A percentile compares a stretch with the other conserved stretches of the same genome.
These are phyloP conservation scores for Mya arenaria DNA, from an alignment of 1,140 invertebrate genomes.

Conservation along the genomic window DNA sequence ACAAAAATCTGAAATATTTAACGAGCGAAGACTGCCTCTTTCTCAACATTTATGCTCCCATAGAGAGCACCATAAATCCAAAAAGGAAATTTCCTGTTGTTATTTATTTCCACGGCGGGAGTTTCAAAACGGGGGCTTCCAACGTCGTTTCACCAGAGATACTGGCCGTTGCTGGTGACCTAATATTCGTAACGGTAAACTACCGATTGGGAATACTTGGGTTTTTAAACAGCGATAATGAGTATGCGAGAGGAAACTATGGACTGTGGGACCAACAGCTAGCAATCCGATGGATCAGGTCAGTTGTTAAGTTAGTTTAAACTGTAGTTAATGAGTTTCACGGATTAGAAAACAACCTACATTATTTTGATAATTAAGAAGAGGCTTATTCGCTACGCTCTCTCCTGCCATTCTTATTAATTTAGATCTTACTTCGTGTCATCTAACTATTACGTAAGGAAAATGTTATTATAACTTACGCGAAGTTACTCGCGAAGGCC, in stretches of 20 bases:
- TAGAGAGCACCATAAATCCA: slow-evolving; percentile 40
- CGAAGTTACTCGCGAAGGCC: too few relatives aligned
- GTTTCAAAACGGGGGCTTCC: slow-evolving; percentile 14
- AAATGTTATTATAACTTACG: too few relatives aligned
- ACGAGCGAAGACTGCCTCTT: slow-evolving; percentile 44
- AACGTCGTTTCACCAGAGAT: slow-evolving; percentile 26
- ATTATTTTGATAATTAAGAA: too few relatives aligned
- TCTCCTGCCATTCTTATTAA: too few relatives aligned
- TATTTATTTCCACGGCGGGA: slow-evolving; percentile 51
- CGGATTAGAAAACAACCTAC: too few relatives aligned
- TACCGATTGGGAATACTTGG: slow-evolving; percentile 47
- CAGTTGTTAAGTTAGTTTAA: too few relatives aligned
- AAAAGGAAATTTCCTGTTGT: slow-evolving; percentile 43
- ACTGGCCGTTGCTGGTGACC: neutral
- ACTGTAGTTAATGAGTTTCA: too few relatives aligned
- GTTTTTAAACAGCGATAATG: slow-evolving; percentile 29
- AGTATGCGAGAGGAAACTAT: slow-evolving; percentile 26
- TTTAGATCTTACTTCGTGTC: too few relatives aligned
- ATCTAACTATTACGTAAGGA: too few relatives aligned
- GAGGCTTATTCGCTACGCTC: too few relatives aligned
- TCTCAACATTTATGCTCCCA: slow-evolving; percentile 46
- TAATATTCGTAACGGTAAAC: slow-evolving; percentile 48
- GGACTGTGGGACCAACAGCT: slow-evolving; percentile 53
- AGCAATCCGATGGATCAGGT: slow-evolving; percentile 36
- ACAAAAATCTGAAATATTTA: neutral